These are phyloP conservation scores for Hemaris fuciformis DNA, from an alignment of 2,888 invertebrate genomes.

Conservation along the genomic window DNA sequence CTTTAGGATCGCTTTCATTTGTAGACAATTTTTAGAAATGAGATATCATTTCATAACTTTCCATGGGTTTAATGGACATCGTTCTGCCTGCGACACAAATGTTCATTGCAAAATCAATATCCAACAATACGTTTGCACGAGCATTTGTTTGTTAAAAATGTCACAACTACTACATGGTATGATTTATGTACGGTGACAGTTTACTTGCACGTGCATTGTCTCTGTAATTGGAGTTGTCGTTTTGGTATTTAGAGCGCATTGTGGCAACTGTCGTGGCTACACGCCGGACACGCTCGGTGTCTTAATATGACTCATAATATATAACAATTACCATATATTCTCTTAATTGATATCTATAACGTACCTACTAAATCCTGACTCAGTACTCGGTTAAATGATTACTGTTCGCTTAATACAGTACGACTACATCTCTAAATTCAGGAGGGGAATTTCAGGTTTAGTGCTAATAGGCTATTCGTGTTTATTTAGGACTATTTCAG, in stretches of 20 bases:
- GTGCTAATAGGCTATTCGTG: neutral
- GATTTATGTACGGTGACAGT: slow-evolving; percentile 28
- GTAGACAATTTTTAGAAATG: too few species aligned
- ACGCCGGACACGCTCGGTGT: slow-evolving; percentile 34
- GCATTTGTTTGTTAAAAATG: slow-evolving; percentile 22
- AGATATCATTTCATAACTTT: too few species aligned
- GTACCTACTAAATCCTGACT: neutral
- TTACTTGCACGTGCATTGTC: slow-evolving; percentile 50
- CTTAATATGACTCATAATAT: slow-evolving; percentile 28
- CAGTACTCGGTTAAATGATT: neutral
- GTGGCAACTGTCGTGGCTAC: slow-evolving; percentile 40
- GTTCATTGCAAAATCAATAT: neutral
- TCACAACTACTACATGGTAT: slow-evolving; percentile 32
- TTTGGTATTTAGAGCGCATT: slow-evolving; percentile 37
- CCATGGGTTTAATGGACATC: too few species aligned
- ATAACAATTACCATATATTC: slow-evolving; percentile 9
- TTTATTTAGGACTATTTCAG: neutral
- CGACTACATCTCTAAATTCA: neutral
- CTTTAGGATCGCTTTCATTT: too few species aligned
- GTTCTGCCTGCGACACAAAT: neutral
- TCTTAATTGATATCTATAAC: slow-evolving; percentile 10
- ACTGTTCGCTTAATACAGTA: neutral
- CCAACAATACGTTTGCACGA: neutral
- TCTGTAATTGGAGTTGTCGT: slow-evolving; percentile 37
- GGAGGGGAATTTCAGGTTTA: neutral